These are phyloP conservation scores for Apotomis turbidana DNA, from an alignment of 2,888 invertebrate genomes.

Conservation along the genomic window DNA sequence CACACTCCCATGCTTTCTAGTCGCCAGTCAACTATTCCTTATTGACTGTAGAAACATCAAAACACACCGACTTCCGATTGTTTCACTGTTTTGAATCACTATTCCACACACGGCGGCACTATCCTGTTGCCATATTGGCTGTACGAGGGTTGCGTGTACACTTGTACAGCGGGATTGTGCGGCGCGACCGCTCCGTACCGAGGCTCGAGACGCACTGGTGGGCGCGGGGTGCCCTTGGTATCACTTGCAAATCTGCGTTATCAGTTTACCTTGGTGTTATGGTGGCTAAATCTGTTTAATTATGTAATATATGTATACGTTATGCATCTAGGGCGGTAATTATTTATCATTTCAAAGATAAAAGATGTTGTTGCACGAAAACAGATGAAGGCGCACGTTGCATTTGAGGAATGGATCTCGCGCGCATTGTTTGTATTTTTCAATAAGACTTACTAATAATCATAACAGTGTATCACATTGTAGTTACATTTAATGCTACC, in stretches of 20 bases:
- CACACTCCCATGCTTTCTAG: constrained; percentile 32
- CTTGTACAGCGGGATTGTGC: background rate
- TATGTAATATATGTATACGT: background rate
- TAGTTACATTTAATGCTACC: too few relatives aligned
- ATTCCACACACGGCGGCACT: constrained; percentile 47
- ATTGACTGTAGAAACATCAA: constrained; percentile 34
- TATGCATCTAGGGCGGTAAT: background rate
- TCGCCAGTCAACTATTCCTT: constrained; percentile 33
- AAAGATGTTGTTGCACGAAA: too few relatives aligned
- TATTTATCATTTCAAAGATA: background rate
- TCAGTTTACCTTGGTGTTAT: constrained; percentile 27
- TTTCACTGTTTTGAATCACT: constrained; percentile 42
- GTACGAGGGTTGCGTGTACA: constrained; percentile 15
- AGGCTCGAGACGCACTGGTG: constrained; percentile 23
- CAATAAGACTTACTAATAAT: too few relatives aligned
- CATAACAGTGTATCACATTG: too few relatives aligned
- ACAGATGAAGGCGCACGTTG: too few relatives aligned
- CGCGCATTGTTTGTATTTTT: too few relatives aligned
- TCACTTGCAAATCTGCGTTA: constrained; percentile 29
- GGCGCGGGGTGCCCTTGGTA: constrained; percentile 38
- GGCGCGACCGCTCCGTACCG: constrained; percentile 12
- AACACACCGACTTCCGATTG: constrained; percentile 7
- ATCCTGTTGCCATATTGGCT: constrained; percentile 49
- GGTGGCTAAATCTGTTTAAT: constrained; percentile 18
- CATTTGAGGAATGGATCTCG: too few relatives aligned